Percentiles rank a stretch among this genome's conserved stretches.
Evolutionary conservation across 1,140 invertebrate species (phyloP).

Genomic region (Drosophila subobscura): DNA sequence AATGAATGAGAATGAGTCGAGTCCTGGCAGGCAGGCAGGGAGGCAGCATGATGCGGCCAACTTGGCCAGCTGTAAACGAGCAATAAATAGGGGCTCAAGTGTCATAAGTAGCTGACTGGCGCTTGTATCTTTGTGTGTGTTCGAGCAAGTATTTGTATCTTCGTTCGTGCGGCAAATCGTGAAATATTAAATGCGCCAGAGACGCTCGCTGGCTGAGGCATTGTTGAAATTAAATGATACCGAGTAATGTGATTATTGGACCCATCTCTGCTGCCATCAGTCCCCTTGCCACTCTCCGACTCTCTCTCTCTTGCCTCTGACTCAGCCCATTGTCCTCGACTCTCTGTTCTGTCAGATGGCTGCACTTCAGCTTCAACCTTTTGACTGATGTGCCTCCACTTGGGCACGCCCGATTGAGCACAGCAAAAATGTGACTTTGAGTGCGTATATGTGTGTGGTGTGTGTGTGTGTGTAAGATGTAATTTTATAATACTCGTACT

Average conservation of each 20-base stretch:
- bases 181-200: slow-evolving; percentile 71
- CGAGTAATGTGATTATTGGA: slow-evolving; percentile 74
- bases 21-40: slow-evolving; percentile 32
- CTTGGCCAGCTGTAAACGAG: slow-evolving; percentile 75
- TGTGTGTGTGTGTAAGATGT: slow-evolving; percentile 16
- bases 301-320: slow-evolving; percentile 3
- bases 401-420: slow-evolving; percentile 73
- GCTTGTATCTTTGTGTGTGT: slow-evolving; percentile 38
- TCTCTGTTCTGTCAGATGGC: slow-evolving; percentile 41
- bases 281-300: too few species aligned
- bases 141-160: slow-evolving; percentile 28
- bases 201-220: slow-evolving; percentile 18
- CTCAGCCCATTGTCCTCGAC: slow-evolving; percentile 42
- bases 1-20: slow-evolving; percentile 66
- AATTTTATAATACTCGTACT: slow-evolving; percentile 56
- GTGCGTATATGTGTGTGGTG: slow-evolving; percentile 9
- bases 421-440: slow-evolving; percentile 48
- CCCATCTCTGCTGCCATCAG: too few species aligned
- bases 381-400: slow-evolving; percentile 60
- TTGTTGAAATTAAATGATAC: slow-evolving; percentile 76
- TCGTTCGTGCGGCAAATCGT: slow-evolving; percentile 65
- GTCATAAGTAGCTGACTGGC: slow-evolving; percentile 60
- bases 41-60: slow-evolving; percentile 54
- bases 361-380: slow-evolving; percentile 67
- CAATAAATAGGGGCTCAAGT: slow-evolving; percentile 70